These are phyloP conservation scores for Grammomys dolichurus DNA, from an alignment of 2,113 vertebrate genomes.

Conservation along the genomic window DNA sequence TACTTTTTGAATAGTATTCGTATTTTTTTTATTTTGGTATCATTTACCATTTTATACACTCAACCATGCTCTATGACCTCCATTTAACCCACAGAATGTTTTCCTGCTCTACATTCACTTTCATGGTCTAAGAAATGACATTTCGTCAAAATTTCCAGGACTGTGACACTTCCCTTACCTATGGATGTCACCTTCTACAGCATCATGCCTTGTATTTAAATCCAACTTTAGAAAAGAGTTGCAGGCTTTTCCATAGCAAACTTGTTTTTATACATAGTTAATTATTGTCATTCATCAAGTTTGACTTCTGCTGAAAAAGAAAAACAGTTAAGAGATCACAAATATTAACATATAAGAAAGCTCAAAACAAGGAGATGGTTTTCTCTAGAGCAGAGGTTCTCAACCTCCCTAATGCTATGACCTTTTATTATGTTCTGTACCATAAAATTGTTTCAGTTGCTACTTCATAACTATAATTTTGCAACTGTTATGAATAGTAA, in stretches of 20 bases:
- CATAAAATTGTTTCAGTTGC: neutral
- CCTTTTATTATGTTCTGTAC: neutral
- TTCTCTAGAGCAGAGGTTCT: neutral
- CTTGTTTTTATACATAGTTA: neutral
- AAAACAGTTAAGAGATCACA: neutral
- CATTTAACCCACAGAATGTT: neutral
- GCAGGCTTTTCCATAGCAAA: neutral
- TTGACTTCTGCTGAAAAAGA: conserved; percentile 22
- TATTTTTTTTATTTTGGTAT: neutral
- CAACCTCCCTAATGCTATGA: neutral
- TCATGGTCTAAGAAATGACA: neutral
- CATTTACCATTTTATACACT: neutral
- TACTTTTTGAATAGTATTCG: neutral
- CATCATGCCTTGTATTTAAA: neutral
- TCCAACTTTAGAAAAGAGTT: neutral
- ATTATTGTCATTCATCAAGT: neutral
- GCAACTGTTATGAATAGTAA: neutral
- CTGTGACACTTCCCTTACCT: neutral
- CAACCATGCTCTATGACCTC: neutral
- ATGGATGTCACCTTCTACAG: neutral
- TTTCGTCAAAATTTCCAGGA: neutral
- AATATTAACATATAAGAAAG: neutral
- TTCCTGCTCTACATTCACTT: neutral
- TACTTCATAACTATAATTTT: neutral
- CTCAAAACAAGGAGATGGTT: neutral